Evolutionary conservation across 2,888 invertebrate genomes (phyloP).

Genomic region (Portevinia maculata): DNA sequence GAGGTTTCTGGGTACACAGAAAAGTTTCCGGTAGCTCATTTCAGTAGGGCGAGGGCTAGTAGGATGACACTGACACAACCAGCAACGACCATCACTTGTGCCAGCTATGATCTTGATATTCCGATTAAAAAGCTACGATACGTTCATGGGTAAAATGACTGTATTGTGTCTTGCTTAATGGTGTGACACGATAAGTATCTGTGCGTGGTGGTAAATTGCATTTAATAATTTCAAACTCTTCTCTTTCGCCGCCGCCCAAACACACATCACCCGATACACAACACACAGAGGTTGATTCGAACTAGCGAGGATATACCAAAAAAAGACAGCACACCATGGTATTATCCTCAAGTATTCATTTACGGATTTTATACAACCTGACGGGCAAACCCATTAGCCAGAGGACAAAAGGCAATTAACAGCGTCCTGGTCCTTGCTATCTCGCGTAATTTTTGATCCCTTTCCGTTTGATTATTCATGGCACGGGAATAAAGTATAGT

Average conservation of each 20-base stretch:
- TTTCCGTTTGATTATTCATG: conserved; percentile 73
- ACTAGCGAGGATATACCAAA: conserved; percentile 41
- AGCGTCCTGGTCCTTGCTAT: conserved; percentile 57
- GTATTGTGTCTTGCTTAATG: conserved; percentile 65
- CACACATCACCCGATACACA: not conserved
- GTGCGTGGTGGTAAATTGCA: conserved; percentile 67
- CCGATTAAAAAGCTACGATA: conserved; percentile 60
- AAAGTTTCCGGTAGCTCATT: conserved; percentile 63
- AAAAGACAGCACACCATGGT: conserved; percentile 45
- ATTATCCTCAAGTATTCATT: conserved; percentile 73
- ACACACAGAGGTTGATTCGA: conserved; percentile 47
- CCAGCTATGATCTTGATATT: conserved; percentile 52
- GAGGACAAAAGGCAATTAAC: conserved; percentile 74
- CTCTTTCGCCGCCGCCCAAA: not conserved
- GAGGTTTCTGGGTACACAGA: conserved; percentile 26
- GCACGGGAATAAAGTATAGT: conserved; percentile 56
- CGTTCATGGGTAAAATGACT: conserved; percentile 53
- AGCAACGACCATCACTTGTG: not conserved
- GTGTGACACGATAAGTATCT: conserved; percentile 69
- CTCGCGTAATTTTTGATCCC: conserved; percentile 72
- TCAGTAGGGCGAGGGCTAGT: conserved; percentile 20
- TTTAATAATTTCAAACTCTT: conserved; percentile 71
- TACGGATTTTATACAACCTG: conserved; percentile 71
- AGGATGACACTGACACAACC: not conserved
- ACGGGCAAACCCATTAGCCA: conserved; percentile 74